These are phyloP conservation scores for Brachylomia viminalis DNA, from an alignment of 2,888 invertebrate species.

Conservation along the genomic window DNA sequence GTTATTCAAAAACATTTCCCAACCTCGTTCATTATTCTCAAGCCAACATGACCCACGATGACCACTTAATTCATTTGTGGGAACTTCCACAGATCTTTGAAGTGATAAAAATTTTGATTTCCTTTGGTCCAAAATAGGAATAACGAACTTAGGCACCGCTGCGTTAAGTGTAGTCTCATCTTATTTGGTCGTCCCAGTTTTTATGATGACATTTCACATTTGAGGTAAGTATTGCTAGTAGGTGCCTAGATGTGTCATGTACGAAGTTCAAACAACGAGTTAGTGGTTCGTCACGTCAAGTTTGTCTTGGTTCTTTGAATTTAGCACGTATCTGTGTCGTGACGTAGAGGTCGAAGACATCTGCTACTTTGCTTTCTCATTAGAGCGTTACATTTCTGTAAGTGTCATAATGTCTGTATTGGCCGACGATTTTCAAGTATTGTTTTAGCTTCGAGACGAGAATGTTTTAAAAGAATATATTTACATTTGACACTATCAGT, in stretches of 20 bases:
- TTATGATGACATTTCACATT: conserved; percentile 74
- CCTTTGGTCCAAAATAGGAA: conserved; percentile 55
- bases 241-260: conserved; percentile 61
- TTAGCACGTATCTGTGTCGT: conserved; percentile 86
- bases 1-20: conserved; percentile 17
- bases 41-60: conserved; percentile 15
- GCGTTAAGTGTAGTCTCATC: conserved; percentile 59
- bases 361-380: conserved; percentile 85
- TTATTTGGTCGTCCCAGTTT: conserved; percentile 71
- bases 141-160: conserved; percentile 57
- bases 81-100: conserved; percentile 42
- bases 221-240: conserved; percentile 64
- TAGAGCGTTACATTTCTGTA: conserved; percentile 86
- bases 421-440: conserved; percentile 51
- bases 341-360: conserved; percentile 83
- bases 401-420: conserved; percentile 65
- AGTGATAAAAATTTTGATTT: conserved; percentile 54
- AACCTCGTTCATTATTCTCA: conserved; percentile 43
- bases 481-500: conserved; percentile 44
- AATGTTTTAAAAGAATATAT: conserved; percentile 47
- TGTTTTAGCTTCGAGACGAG: conserved; percentile 38
- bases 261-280: conserved; percentile 81
- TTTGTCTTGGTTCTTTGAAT: conserved; percentile 83
- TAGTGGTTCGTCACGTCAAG: conserved; percentile 84
- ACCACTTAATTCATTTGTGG: conserved; percentile 45